These are phyloP conservation scores for Hyles vespertilio DNA, from an alignment of 1,140 invertebrate species.

Conservation along the genomic window DNA sequence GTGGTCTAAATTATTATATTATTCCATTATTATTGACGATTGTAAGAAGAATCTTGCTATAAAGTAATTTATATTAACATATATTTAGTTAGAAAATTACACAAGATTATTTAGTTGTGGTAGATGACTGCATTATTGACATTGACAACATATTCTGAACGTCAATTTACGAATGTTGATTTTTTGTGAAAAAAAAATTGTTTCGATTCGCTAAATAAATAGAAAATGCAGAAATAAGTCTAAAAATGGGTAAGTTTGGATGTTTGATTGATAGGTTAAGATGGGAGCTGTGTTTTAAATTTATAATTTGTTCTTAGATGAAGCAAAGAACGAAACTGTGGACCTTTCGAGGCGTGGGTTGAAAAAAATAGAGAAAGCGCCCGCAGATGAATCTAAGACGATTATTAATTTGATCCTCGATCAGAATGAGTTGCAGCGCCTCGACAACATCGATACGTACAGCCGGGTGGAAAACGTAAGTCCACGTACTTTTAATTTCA, in stretches of 20 bases:
- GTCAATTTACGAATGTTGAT: conserved; percentile 59
- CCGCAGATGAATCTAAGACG: conserved; percentile 78
- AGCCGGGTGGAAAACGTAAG: conserved; percentile 86
- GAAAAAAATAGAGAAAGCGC: conserved; percentile 84
- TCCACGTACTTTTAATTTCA: background rate
- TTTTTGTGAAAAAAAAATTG: conserved; percentile 43
- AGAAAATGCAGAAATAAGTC: conserved; percentile 44
- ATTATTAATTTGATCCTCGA: conserved; percentile 87
- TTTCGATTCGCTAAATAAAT: conserved; percentile 34
- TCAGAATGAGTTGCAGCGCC: conserved; percentile 90
- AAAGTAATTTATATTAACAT: background rate
- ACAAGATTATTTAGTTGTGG: background rate
- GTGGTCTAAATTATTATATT: conserved; percentile 8
- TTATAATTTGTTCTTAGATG: conserved; percentile 39
- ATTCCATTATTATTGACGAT: too few relatives aligned
- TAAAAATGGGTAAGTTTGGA: conserved; percentile 51
- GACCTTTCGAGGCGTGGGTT: conserved; percentile 83
- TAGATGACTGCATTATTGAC: background rate
- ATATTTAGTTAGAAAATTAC: conserved; percentile 14
- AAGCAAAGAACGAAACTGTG: conserved; percentile 68
- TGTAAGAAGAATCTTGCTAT: too few relatives aligned
- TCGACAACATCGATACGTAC: conserved; percentile 91
- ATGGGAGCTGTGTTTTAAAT: background rate
- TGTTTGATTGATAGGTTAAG: background rate
- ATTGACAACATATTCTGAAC: conserved; percentile 31